These are phyloP conservation scores for Urocitellus parryii DNA, from an alignment of 2,113 vertebrate species.

Conservation along the genomic window DNA sequence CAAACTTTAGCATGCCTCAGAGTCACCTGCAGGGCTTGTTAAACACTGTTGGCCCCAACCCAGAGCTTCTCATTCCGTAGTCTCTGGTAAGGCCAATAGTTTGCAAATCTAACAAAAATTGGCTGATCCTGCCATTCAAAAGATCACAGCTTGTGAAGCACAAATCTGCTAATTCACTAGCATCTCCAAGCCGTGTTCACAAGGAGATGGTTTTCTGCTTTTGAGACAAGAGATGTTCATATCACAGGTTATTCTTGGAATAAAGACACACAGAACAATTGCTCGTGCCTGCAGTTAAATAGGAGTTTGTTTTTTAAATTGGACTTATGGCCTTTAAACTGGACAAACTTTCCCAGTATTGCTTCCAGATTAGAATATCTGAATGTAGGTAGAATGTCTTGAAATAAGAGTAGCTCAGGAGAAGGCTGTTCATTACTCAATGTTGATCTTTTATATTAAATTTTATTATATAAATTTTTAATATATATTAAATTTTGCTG, in stretches of 20 bases:
- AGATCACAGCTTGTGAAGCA: neutral
- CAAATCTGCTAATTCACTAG: neutral
- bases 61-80: neutral
- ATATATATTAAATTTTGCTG: neutral
- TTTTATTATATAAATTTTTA: neutral
- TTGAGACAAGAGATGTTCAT: neutral
- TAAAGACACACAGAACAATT: neutral
- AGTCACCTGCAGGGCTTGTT: neutral
- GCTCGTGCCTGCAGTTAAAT: neutral
- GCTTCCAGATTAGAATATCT: constrained; percentile 2
- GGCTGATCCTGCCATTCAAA: neutral
- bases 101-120: neutral
- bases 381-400: neutral
- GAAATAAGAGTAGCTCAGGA: neutral
- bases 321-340: neutral
- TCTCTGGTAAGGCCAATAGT: neutral
- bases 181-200: neutral
- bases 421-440: neutral
- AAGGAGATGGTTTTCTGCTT: neutral
- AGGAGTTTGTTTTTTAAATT: neutral
- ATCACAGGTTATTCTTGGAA: neutral
- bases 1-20: neutral
- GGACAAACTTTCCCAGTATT: neutral
- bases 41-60: neutral
- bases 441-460: neutral